phyloP scores from a whole-genome alignment of 2,888 invertebrate species.

The Pyrochroa serraticornis region DNA sequence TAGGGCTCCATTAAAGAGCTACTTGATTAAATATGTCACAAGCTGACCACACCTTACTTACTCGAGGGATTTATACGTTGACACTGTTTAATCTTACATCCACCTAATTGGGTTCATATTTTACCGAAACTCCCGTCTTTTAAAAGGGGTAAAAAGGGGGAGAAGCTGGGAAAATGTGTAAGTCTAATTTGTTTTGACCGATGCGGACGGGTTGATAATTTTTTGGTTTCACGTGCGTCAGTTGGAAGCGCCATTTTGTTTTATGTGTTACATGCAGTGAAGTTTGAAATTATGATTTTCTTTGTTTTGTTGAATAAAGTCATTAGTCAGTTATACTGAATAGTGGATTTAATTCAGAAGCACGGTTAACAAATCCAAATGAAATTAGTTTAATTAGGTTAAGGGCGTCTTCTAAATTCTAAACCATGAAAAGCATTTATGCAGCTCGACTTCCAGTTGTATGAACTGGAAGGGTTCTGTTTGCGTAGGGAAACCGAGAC shows the following conservation, averaged over 20 bases:
- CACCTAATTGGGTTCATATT: slow-evolving; percentile 22
- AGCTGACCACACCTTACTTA: slow-evolving; percentile 32
- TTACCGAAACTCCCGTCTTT: slow-evolving; percentile 8
- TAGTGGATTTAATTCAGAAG: slow-evolving; percentile 19
- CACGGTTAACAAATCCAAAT: slow-evolving; percentile 29
- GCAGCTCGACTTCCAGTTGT: slow-evolving; percentile 16
- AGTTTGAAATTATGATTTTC: slow-evolving; percentile 10
- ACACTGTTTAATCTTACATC: slow-evolving; percentile 25
- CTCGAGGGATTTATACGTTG: slow-evolving; percentile 25
- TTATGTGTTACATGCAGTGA: slow-evolving; percentile 7
- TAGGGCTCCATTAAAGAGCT: slow-evolving; percentile 29
- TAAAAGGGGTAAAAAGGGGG: slow-evolving; percentile 8
- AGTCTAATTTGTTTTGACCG: slow-evolving; percentile 16
- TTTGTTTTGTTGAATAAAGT: slow-evolving; percentile 12
- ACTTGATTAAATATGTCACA: slow-evolving; percentile 32
- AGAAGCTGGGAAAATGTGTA: slow-evolving; percentile 11
- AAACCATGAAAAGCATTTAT: slow-evolving; percentile 23
- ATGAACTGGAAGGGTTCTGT: slow-evolving; percentile 11
- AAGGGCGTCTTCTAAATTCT: slow-evolving; percentile 34
- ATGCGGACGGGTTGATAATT: slow-evolving; percentile 14
- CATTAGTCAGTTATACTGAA: slow-evolving; percentile 14
- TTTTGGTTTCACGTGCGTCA: slow-evolving; percentile 14
- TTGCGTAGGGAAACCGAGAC: not conserved
- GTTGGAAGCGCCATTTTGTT: slow-evolving; percentile 4
- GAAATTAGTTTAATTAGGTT: slow-evolving; percentile 38